Percentiles rank a stretch among this genome's conserved stretches.
phyloP scores from a whole-genome alignment of 2,888 invertebrate genomes.

The Aporophyla lueneburgensis region DNA sequence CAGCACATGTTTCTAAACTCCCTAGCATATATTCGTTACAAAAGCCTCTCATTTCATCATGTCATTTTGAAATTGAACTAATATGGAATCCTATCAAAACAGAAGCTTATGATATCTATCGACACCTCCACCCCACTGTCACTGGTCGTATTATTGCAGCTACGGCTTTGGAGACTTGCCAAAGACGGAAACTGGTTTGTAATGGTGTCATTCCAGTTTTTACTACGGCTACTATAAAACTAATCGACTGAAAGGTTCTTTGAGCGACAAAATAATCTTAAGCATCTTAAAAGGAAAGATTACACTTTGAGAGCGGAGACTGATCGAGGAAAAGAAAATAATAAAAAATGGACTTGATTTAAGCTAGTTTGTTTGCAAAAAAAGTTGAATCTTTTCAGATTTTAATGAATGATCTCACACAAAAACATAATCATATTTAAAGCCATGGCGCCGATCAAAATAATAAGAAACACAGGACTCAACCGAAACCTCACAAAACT shows the following conservation, averaged over 20 bases:
- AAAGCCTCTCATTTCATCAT: neutral
- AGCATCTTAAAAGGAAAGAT: no score
- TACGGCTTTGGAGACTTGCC: constrained; percentile 41
- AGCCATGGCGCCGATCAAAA: neutral
- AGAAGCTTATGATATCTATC: no score
- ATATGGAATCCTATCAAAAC: no score
- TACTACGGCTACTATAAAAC: constrained; percentile 66
- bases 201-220: constrained; percentile 60
- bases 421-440: no score
- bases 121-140: neutral
- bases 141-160: constrained; percentile 14
- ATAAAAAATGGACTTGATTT: no score
- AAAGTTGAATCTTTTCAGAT: no score
- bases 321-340: no score
- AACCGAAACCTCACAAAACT: neutral
- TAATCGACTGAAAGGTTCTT: constrained; percentile 68
- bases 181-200: constrained; percentile 40
- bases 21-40: neutral
- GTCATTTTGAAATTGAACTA: no score
- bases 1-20: no score
- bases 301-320: no score
- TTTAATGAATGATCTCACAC: no score
- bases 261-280: constrained; percentile 30
- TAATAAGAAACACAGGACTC: neutral
- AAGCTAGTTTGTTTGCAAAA: no score